These are phyloP conservation scores for Polypedilum pembai DNA, from an alignment of 1,140 invertebrate genomes.

Conservation along the genomic window DNA sequence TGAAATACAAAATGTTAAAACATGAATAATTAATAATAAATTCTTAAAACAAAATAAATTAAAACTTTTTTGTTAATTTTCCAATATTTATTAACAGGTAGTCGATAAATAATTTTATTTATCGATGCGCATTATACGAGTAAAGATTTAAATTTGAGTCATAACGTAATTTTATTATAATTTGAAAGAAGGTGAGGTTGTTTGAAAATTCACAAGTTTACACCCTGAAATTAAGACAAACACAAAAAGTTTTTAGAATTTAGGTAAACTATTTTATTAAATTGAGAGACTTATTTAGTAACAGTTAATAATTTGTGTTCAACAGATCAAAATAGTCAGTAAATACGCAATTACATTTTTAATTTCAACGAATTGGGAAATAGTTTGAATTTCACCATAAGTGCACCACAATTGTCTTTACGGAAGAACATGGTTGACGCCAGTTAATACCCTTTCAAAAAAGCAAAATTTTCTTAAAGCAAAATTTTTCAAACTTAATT, in stretches of 20 bases:
- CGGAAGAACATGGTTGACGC: neutral
- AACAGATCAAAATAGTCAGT: neutral
- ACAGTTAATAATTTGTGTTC: neutral
- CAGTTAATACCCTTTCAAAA: conserved; percentile 2
- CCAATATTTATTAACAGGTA: no score
- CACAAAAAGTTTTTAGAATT: neutral
- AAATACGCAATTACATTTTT: neutral
- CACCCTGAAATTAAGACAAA: conserved; percentile 11
- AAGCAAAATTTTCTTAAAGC: conserved; percentile 12
- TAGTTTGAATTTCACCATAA: neutral
- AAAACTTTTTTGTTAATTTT: no score
- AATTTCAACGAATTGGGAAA: neutral
- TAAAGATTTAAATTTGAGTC: neutral
- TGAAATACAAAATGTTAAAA: no score
- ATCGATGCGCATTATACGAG: neutral
- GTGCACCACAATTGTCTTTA: neutral
- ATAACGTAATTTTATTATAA: neutral
- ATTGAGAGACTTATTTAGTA: neutral
- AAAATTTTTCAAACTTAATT: conserved; percentile 15
- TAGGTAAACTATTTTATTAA: neutral
- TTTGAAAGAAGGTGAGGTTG: conserved; percentile 16
- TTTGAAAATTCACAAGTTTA: neutral
- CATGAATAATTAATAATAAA: no score
- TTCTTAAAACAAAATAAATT: no score
- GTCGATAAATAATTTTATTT: no score